phyloP scores from a whole-genome alignment of 2,113 vertebrate species.

The Nesospiza acunhae region DNA sequence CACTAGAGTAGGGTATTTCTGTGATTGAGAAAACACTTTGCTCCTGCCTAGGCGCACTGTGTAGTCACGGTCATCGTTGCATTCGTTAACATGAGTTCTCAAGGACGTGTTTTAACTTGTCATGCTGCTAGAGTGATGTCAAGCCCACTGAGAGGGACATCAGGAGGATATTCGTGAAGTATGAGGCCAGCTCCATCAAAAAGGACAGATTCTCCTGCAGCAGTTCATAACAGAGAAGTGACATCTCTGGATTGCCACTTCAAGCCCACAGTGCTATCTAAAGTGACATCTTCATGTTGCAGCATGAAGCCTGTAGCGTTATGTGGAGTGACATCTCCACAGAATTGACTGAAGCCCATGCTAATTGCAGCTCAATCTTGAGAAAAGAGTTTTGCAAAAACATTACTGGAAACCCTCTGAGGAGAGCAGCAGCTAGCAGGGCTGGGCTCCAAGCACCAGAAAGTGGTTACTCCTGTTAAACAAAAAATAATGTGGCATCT shows the following conservation, averaged over 20 bases:
- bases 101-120: conserved; percentile 57
- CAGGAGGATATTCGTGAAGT: not conserved
- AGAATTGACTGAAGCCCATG: conserved; percentile 14
- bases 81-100: conserved; percentile 42
- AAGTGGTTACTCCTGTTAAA: not conserved
- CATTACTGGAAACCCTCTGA: not conserved
- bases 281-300: conserved; percentile 49
- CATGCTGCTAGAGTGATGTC: conserved; percentile 14
- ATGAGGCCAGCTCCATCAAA: conserved; percentile 29
- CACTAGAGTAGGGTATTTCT: not conserved
- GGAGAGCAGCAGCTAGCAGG: not conserved
- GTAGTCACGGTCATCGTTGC: not conserved
- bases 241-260: conserved; percentile 33
- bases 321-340: conserved; percentile 31
- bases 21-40: conserved; percentile 4
- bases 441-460: not conserved
- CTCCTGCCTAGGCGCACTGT: not conserved
- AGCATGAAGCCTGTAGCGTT: not conserved
- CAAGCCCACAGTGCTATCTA: conserved; percentile 1
- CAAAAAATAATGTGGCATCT: not conserved
- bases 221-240: conserved; percentile 11
- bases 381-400: conserved; percentile 17
- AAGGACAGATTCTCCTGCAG: conserved; percentile 21
- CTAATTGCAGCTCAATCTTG: conserved; percentile 8
- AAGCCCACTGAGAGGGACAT: conserved; percentile 29